A percentile compares a stretch with the other conserved stretches of the same genome.
Evolutionary conservation across 2,888 invertebrate species (phyloP).

Genomic region (Rhagonycha fulva): DNA sequence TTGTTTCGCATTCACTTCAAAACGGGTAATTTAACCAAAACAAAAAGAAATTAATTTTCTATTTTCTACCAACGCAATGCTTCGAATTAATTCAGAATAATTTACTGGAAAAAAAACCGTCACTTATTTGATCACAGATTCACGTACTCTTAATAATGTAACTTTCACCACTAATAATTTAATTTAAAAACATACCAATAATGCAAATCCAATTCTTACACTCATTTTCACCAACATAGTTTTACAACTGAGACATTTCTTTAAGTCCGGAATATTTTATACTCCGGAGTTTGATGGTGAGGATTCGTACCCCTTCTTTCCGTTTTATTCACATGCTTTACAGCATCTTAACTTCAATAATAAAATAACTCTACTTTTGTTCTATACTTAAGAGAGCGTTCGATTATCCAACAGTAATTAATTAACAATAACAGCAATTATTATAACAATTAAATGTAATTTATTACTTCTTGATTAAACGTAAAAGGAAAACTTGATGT

Average conservation of each 20-base stretch:
- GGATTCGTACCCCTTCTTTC: slow-evolving; percentile 28
- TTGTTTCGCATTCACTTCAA: no score
- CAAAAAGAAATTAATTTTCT: no score
- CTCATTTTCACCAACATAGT: slow-evolving; percentile 30
- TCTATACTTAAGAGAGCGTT: neutral
- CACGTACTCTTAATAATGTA: neutral
- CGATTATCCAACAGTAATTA: neutral
- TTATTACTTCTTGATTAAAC: neutral
- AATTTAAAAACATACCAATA: slow-evolving; percentile 24
- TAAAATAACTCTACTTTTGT: neutral
- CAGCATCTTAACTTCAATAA: slow-evolving; percentile 38
- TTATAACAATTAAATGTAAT: neutral
- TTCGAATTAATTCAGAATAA: neutral
- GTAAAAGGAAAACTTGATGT: neutral
- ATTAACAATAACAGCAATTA: neutral
- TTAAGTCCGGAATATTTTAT: slow-evolving; percentile 19
- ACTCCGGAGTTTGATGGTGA: slow-evolving; percentile 19
- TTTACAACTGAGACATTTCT: slow-evolving; percentile 18
- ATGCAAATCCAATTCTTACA: slow-evolving; percentile 24
- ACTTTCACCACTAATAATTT: neutral
- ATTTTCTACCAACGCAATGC: no score
- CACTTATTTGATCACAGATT: neutral
- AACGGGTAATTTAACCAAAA: neutral
- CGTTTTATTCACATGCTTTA: slow-evolving; percentile 35
- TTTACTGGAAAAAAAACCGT: neutral